Conservation (phyloP, 1,140 invertebrate species). For the Zaprionus ornatus region DNA sequence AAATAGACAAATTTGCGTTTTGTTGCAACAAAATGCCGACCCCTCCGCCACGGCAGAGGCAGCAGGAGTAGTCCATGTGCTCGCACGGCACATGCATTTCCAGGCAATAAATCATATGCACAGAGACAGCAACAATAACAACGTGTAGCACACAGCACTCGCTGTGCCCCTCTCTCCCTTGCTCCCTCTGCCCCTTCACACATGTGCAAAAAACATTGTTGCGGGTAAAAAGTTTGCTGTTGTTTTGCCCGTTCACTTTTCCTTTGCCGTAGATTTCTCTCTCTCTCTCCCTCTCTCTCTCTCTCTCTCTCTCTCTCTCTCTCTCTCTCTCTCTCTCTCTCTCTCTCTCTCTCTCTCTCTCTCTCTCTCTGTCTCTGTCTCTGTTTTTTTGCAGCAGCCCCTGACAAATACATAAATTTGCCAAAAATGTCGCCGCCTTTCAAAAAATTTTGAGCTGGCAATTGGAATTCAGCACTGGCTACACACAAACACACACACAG, state of each 20-base stretch:
- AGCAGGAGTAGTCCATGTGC: constrained; percentile 42
- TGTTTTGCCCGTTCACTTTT: constrained; percentile 29
- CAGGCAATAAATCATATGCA: constrained; percentile 81
- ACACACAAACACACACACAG: constrained; percentile 1
- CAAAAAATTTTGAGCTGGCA: constrained; percentile 79
- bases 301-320: no score
- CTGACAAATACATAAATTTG: constrained; percentile 83
- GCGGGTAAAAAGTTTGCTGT: constrained; percentile 68
- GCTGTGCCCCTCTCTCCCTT: background rate
- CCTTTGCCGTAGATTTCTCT: background rate
- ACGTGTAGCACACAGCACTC: constrained; percentile 8
- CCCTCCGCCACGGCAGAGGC: constrained; percentile 53
- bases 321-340: no score
- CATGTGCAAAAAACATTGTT: constrained; percentile 68
- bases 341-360: no score
- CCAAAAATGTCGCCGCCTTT: constrained; percentile 83
- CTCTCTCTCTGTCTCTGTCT: no score
- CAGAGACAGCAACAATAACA: constrained; percentile 73
- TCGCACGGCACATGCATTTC: constrained; percentile 71
- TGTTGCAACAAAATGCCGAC: constrained; percentile 77
- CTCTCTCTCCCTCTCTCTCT: background rate
- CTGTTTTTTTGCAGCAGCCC: constrained; percentile 54
- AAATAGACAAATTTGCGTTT: constrained; percentile 83
- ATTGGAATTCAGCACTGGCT: constrained; percentile 72
- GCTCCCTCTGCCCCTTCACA: constrained; percentile 6